phyloP scores from a whole-genome alignment of 1,140 invertebrate genomes.

The Drosophila burlai region DNA sequence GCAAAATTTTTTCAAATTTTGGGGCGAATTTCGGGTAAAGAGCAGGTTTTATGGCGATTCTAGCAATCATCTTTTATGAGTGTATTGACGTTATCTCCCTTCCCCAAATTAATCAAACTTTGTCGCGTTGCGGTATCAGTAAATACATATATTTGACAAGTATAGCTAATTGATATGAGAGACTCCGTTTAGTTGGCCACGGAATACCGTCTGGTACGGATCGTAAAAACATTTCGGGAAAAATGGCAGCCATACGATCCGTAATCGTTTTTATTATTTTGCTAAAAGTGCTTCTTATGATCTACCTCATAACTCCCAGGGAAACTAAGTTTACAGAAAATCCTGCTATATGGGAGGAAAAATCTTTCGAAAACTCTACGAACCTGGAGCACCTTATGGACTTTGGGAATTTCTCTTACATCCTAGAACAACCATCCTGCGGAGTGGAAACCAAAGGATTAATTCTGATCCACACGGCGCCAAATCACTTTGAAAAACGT shows the following conservation, averaged over 20 bases:
- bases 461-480: constrained; percentile 89
- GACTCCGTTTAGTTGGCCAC: not conserved
- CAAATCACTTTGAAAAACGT: constrained; percentile 87
- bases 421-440: constrained; percentile 86
- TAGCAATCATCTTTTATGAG: no score
- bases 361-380: not conserved
- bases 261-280: constrained; percentile 1
- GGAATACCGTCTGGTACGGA: not conserved
- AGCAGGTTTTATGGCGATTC: no score
- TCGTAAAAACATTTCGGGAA: not conserved
- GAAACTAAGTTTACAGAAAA: not conserved
- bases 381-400: constrained; percentile 85
- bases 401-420: constrained; percentile 87
- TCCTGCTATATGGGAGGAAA: not conserved
- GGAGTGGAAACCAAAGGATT: constrained; percentile 84
- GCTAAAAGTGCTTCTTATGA: constrained; percentile 9
- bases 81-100: no score
- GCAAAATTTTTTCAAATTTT: no score
- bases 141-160: constrained; percentile 1
- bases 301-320: constrained; percentile 2
- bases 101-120: not conserved
- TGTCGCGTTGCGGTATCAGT: not conserved
- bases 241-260: constrained; percentile 2
- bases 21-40: no score
- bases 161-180: not conserved